Percentiles rank a stretch among this genome's conserved stretches.
Conservation (phyloP, 1,140 invertebrate genomes). For the Drosophila micromelanica region DNA sequence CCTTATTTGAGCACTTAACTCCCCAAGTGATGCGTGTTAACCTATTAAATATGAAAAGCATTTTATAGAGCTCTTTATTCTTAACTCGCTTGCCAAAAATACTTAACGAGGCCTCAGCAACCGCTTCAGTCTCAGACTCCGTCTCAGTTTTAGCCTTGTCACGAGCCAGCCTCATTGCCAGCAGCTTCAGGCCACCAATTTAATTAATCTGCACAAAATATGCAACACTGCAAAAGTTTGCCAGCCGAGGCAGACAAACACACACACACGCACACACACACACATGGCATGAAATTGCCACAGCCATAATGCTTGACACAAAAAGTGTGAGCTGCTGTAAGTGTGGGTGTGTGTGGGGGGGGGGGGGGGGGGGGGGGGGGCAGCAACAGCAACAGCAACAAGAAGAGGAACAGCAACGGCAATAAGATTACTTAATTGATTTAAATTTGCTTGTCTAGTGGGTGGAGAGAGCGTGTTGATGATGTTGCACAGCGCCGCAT, state of each 20-base stretch:
- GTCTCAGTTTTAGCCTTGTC: not conserved
- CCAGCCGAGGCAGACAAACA: slow-evolving; percentile 41
- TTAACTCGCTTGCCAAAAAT: slow-evolving; percentile 27
- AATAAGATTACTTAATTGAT: slow-evolving; percentile 82
- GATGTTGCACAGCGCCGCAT: slow-evolving; percentile 69
- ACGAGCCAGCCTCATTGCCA: slow-evolving; percentile 33
- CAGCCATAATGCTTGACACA: slow-evolving; percentile 73
- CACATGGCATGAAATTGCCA: slow-evolving; percentile 48
- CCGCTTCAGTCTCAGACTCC: too few relatives aligned
- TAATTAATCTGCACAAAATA: slow-evolving; percentile 81
- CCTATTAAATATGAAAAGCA: slow-evolving; percentile 52
- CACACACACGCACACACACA: slow-evolving; percentile 35
- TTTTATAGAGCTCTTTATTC: slow-evolving; percentile 62
- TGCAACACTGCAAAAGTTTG: slow-evolving; percentile 78
- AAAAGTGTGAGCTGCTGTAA: slow-evolving; percentile 26
- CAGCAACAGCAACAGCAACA: slow-evolving; percentile 19
- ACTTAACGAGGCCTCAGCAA: too few relatives aligned
- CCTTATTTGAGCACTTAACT: not conserved
- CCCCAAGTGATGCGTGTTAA: slow-evolving; percentile 16
- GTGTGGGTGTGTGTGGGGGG: too few relatives aligned
- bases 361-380: too few relatives aligned
- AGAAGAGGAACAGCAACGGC: slow-evolving; percentile 41
- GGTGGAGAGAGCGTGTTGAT: not conserved
- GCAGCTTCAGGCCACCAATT: slow-evolving; percentile 68
- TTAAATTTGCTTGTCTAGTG: slow-evolving; percentile 80